Evolutionary conservation across 2,113 vertebrate genomes (phyloP).

Genomic region (Neogale vison): DNA sequence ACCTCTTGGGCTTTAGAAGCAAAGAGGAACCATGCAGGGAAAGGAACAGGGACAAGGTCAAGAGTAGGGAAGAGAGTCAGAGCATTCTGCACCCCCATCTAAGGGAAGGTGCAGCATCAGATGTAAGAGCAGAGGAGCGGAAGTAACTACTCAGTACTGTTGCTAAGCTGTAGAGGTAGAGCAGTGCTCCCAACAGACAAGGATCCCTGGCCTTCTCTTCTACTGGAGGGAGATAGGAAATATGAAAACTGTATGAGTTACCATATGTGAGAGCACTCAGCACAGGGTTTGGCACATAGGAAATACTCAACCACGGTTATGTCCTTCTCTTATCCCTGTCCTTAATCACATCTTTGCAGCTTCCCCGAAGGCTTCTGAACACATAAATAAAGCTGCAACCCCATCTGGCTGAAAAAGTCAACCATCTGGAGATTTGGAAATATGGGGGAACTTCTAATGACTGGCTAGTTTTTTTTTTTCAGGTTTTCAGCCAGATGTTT

Average conservation of each 20-base stretch:
- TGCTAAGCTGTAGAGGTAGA: not conserved
- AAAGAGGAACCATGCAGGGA: not conserved
- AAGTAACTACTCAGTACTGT: not conserved
- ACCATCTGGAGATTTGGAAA: conserved; percentile 76
- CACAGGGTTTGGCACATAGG: not conserved
- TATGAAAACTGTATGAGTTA: rapidly evolving
- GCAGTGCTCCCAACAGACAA: not conserved
- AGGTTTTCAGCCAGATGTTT: conserved; percentile 73
- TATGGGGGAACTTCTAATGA: conserved; percentile 71
- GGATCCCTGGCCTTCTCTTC: not conserved
- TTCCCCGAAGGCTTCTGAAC: conserved; percentile 60
- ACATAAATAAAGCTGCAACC: conserved; percentile 71
- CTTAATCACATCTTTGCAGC: conserved; percentile 19
- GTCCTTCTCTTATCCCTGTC: not conserved
- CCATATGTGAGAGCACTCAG: not conserved
- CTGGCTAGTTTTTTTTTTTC: conserved; percentile 44
- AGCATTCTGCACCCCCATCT: not conserved
- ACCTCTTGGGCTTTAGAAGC: not conserved
- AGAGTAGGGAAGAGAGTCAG: not conserved
- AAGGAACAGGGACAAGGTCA: not conserved
- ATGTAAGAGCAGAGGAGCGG: not conserved
- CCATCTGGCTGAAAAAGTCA: conserved; percentile 68
- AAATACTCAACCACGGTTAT: not conserved
- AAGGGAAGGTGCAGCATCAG: not conserved
- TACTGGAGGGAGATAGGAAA: not conserved